Base-by-base conservation (phyloP, 2,888 invertebrate species). In the Corbicula japonica region DNA sequence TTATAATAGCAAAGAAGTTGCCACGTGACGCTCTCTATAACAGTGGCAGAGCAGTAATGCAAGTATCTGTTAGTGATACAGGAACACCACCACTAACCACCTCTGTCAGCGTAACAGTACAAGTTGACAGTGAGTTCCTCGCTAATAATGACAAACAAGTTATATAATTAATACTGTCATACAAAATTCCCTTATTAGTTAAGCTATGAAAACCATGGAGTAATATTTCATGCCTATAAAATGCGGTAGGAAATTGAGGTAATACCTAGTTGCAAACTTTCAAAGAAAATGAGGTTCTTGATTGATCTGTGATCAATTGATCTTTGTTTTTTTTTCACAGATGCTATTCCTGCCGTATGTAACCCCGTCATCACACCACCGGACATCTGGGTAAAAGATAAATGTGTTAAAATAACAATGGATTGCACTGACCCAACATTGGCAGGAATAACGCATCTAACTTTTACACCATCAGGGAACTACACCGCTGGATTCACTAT, bases 351-450 rank as follows among this genome's bases (percentile, higher is more conserved):
- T 32, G 75, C 71, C 1, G 28, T 21, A 18, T 85, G 85, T 48
- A 62, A 65, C 15, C 77, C 80, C 26, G 73, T 61, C 0, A 50
- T 77, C 0, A 72, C 68, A 18, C 83, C 82, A 21, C 86, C 86
- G 15, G 52, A 54, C 41, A 52, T 76, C 35, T 86, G 86, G 86
- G 75, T 84, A 6, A 62, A 60, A n/a, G 60, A 58, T 26, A 58
- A 54, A 2, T 80, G 80, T 69, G 74, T 70, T 0, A 77, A 54
- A 41, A 38, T 86, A 8, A 80, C 74, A 3, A 86, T 86, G 86
- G 78, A 77, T 52, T 86, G 86, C 61, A 61, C 65, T 8, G 86
- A 86, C 50, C 85, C 83, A 8, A 83, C 83, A 0, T 10, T 48
- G 8, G 23, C 52, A 3, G 76, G 68, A 1, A 80, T 54, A 1